Evolutionary conservation across 2,888 invertebrate species (phyloP).

Genomic region (Parnassius apollo): DNA sequence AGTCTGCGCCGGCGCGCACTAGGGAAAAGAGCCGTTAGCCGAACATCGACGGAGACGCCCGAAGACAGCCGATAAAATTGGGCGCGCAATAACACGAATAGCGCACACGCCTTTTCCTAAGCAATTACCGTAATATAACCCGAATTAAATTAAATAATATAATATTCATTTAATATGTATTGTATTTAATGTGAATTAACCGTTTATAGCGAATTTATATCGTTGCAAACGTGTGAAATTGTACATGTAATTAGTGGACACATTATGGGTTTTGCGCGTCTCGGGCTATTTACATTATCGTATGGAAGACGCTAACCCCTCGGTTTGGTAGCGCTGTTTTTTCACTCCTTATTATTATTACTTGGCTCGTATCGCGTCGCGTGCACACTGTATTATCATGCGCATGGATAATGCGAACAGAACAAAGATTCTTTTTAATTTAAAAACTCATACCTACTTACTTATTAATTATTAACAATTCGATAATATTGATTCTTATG

Average conservation of each 20-base stretch:
- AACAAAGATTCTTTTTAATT: conserved; percentile 1
- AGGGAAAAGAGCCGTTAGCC: conserved; percentile 75
- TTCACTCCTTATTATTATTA: conserved; percentile 78
- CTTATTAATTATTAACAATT: neutral
- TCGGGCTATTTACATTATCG: conserved; percentile 62
- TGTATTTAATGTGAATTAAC: conserved; percentile 3
- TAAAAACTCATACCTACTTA: neutral
- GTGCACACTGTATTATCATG: conserved; percentile 1
- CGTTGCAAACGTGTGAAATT: neutral
- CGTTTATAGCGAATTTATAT: neutral
- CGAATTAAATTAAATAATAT: neutral
- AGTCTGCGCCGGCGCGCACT: conserved; percentile 57
- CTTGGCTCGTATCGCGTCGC: conserved; percentile 50
- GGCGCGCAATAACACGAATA: conserved; percentile 53
- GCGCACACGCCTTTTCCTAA: conserved; percentile 31
- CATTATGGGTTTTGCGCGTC: conserved; percentile 49
- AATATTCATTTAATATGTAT: conserved; percentile 28
- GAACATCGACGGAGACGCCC: conserved; percentile 61
- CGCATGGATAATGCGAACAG: conserved; percentile 1
- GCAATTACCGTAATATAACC: neutral
- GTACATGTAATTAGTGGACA: conserved; percentile 29
- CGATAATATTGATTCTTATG: no score
- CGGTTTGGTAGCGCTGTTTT: conserved; percentile 56
- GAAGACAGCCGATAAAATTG: conserved; percentile 57
- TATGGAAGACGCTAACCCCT: conserved; percentile 72